Base-by-base conservation (phyloP, 2,888 invertebrate species). In the Drosophila paranaensis region DNA sequence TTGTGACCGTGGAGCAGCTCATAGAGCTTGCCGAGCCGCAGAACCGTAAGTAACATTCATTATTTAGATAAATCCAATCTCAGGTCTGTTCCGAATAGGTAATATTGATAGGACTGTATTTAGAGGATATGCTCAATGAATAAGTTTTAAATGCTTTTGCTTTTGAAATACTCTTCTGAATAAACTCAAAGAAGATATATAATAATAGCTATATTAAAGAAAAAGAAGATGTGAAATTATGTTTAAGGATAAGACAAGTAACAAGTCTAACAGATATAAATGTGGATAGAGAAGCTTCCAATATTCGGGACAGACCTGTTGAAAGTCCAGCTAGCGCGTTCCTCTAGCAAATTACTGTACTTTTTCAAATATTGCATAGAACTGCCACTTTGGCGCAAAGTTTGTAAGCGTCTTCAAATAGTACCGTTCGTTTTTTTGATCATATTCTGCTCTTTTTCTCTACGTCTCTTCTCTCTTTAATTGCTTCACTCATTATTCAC, bases 11-110 rank as follows among this genome's bases (percentile, higher is more conserved):
- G 62, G 97, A 97, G 91, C 94, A 95, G 50, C 93, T 97, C 3
- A 95, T 97, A 64, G 94, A 95, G 57, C 93, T 96, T 56, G 96
- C 96, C 2, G 95, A 96, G 90, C 95, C 96, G 20, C 94, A 96
- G 86, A 95, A 96, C 93, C 94, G 97, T 97, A 94, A 95, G 96
- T 94, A 57, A 11, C 37, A 46, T 1, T 0, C 13, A 35, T 16
- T 16, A 8, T 27, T 11, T 4, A 45, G 4, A 27, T 54, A 40
- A 27, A n/a, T 54, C 0, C 14, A 20, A 6, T 33, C 11, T 10
- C 42, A 39, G 54, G 57, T 33, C 61, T 71, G 54, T 77, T 65
- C 45, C 46, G 39, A 71, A 56, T 40, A 20, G 13, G 3, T 50
- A 11, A 11, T 50, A 33, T 33, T n/a, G 14, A 51, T 25, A 37